Evolutionary conservation across 2,888 invertebrate species (phyloP).

Genomic region (Mimumesa dahlbomi): DNA sequence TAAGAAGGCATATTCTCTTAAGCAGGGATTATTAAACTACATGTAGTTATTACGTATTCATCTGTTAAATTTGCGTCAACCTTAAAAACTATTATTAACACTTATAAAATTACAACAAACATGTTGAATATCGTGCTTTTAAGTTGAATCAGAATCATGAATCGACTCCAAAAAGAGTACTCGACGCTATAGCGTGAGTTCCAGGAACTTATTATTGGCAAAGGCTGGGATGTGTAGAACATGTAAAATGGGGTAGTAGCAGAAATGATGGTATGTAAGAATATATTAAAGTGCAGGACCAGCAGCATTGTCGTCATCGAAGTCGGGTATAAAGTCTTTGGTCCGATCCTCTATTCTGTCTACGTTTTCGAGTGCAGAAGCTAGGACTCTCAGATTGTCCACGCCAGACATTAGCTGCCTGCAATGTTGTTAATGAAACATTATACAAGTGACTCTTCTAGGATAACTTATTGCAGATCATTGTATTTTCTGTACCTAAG

Average conservation of each 20-base stretch:
- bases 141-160: constrained; percentile 49
- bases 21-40: constrained; percentile 18
- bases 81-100: constrained; percentile 42
- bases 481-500: constrained; percentile 81
- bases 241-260: constrained; percentile 38
- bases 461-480: neutral
- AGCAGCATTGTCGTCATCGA: constrained; percentile 81
- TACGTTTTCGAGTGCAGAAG: constrained; percentile 84
- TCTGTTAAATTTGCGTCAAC: constrained; percentile 19
- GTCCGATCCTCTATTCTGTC: constrained; percentile 82
- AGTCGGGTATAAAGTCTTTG: constrained; percentile 81
- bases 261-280: constrained; percentile 37
- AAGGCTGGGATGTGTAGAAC: constrained; percentile 45
- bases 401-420: constrained; percentile 86
- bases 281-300: constrained; percentile 81
- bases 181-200: constrained; percentile 35
- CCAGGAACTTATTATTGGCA: constrained; percentile 57
- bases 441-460: constrained; percentile 2
- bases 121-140: constrained; percentile 57
- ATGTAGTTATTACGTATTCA: neutral
- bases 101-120: constrained; percentile 59
- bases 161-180: constrained; percentile 46
- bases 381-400: constrained; percentile 85
- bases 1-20: constrained; percentile 27
- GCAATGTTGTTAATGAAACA: constrained; percentile 59